A percentile compares a stretch with the other conserved stretches of the same genome.
Conservation (phyloP, 2,888 invertebrate genomes). For the Monochamus alternatus region DNA sequence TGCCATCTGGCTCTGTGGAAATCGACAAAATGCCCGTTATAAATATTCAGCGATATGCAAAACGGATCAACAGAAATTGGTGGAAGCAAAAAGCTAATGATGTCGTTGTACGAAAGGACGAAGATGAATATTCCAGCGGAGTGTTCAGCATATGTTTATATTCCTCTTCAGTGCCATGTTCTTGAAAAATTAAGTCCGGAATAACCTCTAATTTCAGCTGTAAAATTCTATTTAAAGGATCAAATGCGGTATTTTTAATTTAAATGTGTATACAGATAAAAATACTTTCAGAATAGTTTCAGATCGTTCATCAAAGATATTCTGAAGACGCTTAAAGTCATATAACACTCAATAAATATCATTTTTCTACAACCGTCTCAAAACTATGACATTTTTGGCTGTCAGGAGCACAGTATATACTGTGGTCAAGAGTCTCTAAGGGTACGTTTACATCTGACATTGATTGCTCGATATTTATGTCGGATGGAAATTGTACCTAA, state of each 20-base stretch:
- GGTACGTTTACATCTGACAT: no score
- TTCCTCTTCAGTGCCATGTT: background rate
- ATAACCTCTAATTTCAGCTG: conserved; percentile 15
- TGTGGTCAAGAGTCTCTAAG: no score
- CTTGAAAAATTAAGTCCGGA: conserved; percentile 19
- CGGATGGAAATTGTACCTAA: no score
- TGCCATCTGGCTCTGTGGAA: conserved; percentile 2
- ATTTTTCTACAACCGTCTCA: no score
- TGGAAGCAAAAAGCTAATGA: conserved; percentile 19
- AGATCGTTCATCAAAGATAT: no score
- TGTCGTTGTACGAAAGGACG: conserved; percentile 12
- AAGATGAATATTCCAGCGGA: conserved; percentile 15
- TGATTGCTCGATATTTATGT: no score
- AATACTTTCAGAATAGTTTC: no score
- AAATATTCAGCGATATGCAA: conserved; percentile 19
- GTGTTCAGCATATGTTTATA: conserved; percentile 3
- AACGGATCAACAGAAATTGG: conserved; percentile 11
- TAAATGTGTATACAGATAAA: no score
- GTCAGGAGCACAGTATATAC: no score
- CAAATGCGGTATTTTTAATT: background rate
- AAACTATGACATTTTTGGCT: no score
- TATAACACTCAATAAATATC: no score
- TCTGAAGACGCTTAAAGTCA: no score
- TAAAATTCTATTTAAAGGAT: conserved; percentile 14
- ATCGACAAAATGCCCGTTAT: conserved; percentile 19